These are phyloP conservation scores for Microctonus hyperodae DNA, from an alignment of 2,888 invertebrate genomes.

Conservation along the genomic window DNA sequence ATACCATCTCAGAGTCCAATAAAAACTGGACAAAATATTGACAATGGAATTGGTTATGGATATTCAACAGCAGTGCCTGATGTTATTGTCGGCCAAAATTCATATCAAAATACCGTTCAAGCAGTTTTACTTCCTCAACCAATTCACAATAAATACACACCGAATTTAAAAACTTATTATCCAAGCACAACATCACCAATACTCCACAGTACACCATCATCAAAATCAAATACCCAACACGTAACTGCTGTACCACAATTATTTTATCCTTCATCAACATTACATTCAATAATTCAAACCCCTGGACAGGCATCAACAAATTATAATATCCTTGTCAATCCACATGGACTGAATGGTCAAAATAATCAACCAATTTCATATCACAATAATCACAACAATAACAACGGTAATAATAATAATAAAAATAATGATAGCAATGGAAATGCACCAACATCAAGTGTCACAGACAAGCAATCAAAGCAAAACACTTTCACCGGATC, in stretches of 20 bases:
- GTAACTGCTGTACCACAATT: conserved; percentile 27
- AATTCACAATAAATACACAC: conserved; percentile 39
- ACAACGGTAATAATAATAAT: background rate
- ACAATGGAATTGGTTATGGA: conserved; percentile 43
- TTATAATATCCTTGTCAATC: conserved; percentile 49
- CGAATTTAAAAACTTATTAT: conserved; percentile 45
- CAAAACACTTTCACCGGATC: conserved; percentile 33
- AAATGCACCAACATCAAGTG: background rate
- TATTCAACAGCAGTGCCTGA: conserved; percentile 50
- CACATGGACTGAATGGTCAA: conserved; percentile 49
- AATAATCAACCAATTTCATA: conserved; percentile 40
- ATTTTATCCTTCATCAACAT: conserved; percentile 33
- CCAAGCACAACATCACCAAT: conserved; percentile 52
- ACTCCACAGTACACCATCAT: conserved; percentile 40
- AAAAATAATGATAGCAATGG: background rate
- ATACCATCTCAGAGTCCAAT: conserved; percentile 19
- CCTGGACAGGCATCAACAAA: conserved; percentile 39
- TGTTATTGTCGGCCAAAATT: conserved; percentile 56
- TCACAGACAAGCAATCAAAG: conserved; percentile 40
- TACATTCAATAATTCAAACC: conserved; percentile 33
- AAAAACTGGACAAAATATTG: conserved; percentile 35
- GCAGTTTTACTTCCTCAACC: conserved; percentile 47
- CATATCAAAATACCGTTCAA: conserved; percentile 51
- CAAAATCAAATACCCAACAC: conserved; percentile 37
- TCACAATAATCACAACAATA: background rate